A percentile compares a stretch with the other conserved stretches of the same genome.
phyloP scores from a whole-genome alignment of 2,888 invertebrate genomes.

The Zaprionus lineosus region DNA sequence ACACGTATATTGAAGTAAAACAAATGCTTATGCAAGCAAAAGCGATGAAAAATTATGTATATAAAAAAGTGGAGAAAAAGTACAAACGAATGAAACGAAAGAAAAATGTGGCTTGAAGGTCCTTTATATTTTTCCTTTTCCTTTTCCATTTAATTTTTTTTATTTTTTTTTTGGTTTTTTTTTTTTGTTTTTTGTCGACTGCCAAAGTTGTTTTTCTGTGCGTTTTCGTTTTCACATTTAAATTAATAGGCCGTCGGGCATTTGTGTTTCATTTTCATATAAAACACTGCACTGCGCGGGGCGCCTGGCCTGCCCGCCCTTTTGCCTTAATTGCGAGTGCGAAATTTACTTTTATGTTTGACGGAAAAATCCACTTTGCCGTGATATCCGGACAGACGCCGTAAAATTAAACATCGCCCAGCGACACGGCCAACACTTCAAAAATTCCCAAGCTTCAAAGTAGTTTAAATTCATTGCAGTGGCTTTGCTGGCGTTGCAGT shows the following conservation, averaged over 20 bases:
- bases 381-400: conserved; percentile 64
- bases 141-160: neutral
- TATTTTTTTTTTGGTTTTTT: conserved; percentile 1
- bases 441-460: conserved; percentile 55
- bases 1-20: conserved; percentile 11
- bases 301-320: neutral
- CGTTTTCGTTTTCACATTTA: conserved; percentile 51
- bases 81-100: neutral
- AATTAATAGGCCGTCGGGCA: conserved; percentile 70
- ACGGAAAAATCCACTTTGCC: conserved; percentile 78
- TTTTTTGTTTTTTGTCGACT: neutral
- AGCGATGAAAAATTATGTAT: conserved; percentile 43
- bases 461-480: conserved; percentile 66
- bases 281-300: conserved; percentile 45
- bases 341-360: conserved; percentile 70
- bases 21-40: conserved; percentile 64
- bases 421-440: conserved; percentile 17
- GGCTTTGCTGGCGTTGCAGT: conserved; percentile 36
- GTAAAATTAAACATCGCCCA: conserved; percentile 67
- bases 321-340: conserved; percentile 56
- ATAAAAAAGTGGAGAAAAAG: conserved; percentile 31
- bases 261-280: conserved; percentile 73
- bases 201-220: conserved; percentile 23
- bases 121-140: neutral
- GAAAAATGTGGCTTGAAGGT: conserved; percentile 10